Base-by-base conservation (phyloP, 2,888 invertebrate species). In the Poecilus cupreus region DNA sequence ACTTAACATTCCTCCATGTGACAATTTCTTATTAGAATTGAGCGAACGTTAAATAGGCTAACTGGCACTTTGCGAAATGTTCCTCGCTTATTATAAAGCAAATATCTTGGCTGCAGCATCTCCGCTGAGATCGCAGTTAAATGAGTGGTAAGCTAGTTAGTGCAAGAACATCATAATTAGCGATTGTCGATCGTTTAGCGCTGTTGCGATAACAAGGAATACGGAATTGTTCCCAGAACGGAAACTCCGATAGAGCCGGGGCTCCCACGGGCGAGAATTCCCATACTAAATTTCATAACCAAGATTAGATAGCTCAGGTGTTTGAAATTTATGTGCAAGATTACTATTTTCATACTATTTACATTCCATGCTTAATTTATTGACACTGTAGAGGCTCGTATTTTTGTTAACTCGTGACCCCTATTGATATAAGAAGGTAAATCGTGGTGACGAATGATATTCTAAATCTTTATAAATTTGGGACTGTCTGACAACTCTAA, bases 171-270 rank as follows among this genome's bases (percentile, higher is more conserved):
- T 68, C 64, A 68, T 68, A 68, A 68, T 68, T 68, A 68, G 64
- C 64, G 37, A 68, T 68, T 68, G 64, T 68, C 64, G 64, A 68
- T 68, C 64, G 64, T 32, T 68, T 68, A 60, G 60, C 60, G 37
- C 11, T 13, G 64, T 18, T 16, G 64, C 64, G 64, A 68, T 68
- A 68, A 68, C 64, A 68, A 32, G 64, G 64, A 37, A 68, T 68
- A 68, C 22, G 37, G 64, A 68, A 68, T 37, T 68, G 64, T 68
- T 68, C 64, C 64, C 64, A 68, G 64, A 37, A 68, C 64, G 64
- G 64, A 68, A 60, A 68, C 37, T 64, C 32, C 32, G 64, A 68
- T 68, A 68, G 64, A 68, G 37, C 37, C 18, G 18, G 32, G 37
- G 64, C 64, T 68, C 64, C 37, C 64, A 68, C 64, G 64, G 20